Conservation (phyloP, 2,888 invertebrate species). For the Dugesia japonica region DNA sequence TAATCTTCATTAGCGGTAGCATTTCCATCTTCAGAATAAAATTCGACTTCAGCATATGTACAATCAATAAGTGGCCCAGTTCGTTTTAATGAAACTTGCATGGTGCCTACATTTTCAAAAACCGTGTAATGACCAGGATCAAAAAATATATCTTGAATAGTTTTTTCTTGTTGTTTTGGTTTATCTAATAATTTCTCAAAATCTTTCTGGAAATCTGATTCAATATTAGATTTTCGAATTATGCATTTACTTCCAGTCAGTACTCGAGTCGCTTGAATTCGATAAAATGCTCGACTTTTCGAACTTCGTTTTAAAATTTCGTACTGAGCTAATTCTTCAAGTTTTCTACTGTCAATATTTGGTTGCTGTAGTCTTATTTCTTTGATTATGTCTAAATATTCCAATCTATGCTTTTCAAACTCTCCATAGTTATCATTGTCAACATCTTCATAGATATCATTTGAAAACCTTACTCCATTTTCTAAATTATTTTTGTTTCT, state of each 20-base stretch:
- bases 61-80: conserved; percentile 52
- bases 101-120: conserved; percentile 88
- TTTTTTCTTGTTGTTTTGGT: conserved; percentile 41
- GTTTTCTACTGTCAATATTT: conserved; percentile 65
- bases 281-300: conserved; percentile 60
- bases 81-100: conserved; percentile 70
- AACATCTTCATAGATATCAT: no score
- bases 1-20: conserved; percentile 79
- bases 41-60: conserved; percentile 56
- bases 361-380: conserved; percentile 76
- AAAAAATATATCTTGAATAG: conserved; percentile 60
- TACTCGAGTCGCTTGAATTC: conserved; percentile 80
- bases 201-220: conserved; percentile 39
- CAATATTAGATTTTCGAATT: conserved; percentile 45
- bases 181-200: conserved; percentile 53
- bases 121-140: conserved; percentile 95
- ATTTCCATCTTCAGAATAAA: conserved; percentile 78
- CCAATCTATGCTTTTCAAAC: conserved; percentile 75
- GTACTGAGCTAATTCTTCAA: conserved; percentile 56
- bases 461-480: no score
- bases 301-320: conserved; percentile 63
- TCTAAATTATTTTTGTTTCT: conserved; percentile 37
- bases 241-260: conserved; percentile 82
- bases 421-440: conserved; percentile 53
- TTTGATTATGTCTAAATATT: conserved; percentile 74